A percentile compares a stretch with the other conserved stretches of the same genome.
Conservation (phyloP, 1,140 invertebrate genomes). For the Bombus polaris region DNA sequence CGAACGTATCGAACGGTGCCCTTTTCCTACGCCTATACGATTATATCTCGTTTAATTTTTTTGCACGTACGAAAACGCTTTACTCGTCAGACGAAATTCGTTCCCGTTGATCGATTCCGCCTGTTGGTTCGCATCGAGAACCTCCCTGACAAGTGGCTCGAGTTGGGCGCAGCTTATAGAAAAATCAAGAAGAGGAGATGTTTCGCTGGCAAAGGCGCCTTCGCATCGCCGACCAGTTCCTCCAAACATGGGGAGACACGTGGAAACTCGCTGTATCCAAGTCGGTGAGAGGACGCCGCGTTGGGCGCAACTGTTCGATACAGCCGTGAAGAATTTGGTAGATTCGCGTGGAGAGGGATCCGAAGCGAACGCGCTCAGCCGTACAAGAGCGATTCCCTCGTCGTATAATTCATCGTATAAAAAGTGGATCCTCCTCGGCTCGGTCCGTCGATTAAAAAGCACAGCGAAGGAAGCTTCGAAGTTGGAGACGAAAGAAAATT, state of each 20-base stretch:
- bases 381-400: constrained; percentile 36
- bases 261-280: neutral
- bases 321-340: neutral
- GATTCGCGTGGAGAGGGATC: constrained; percentile 7
- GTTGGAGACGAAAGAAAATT: constrained; percentile 44
- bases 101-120: constrained; percentile 15
- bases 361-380: constrained; percentile 19
- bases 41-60: neutral
- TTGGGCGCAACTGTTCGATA: neutral
- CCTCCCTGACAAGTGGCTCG: constrained; percentile 8
- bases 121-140: neutral
- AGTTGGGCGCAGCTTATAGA: neutral
- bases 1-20: neutral
- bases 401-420: constrained; percentile 70
- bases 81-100: neutral
- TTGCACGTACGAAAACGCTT: neutral
- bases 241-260: neutral
- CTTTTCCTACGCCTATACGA: neutral
- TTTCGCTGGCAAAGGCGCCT: neutral
- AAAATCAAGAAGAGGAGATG: constrained; percentile 7
- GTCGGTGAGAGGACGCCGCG: neutral
- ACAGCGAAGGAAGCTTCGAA: constrained; percentile 47
- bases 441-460: constrained; percentile 46
- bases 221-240: neutral
- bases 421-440: constrained; percentile 65